These are phyloP conservation scores for Bergia sp. DNA, from an alignment of 92 coral and sea anemone species.

Conservation along the genomic window DNA sequence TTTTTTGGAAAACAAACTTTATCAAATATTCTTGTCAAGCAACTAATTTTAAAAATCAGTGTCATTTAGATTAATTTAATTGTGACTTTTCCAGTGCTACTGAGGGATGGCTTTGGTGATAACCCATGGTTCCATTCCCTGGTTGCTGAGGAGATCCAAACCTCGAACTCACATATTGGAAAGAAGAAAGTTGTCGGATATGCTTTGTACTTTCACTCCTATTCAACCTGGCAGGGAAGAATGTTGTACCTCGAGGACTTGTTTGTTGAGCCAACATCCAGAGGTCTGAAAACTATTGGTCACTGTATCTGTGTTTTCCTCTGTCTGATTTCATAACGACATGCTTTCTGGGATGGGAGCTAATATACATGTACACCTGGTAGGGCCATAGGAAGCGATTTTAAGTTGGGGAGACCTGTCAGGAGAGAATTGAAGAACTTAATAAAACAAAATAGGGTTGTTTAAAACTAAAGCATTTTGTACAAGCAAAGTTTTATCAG, in stretches of 20 bases:
- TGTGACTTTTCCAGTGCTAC: slow-evolving; percentile 52
- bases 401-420: too few relatives aligned
- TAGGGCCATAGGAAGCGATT: too few relatives aligned
- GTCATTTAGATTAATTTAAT: background rate
- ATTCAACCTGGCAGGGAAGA: slow-evolving; percentile 93
- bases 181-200: slow-evolving; percentile 67
- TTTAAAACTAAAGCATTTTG: too few relatives aligned
- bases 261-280: slow-evolving; percentile 72
- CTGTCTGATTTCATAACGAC: too few relatives aligned
- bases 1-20: too few relatives aligned
- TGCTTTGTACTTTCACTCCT: slow-evolving; percentile 65
- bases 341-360: too few relatives aligned
- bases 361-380: too few relatives aligned
- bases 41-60: background rate
- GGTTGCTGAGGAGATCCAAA: slow-evolving; percentile 74
- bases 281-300: slow-evolving; percentile 61
- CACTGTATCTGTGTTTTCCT: too few relatives aligned
- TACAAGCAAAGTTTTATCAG: too few relatives aligned
- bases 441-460: too few relatives aligned
- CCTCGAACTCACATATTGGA: slow-evolving; percentile 36
- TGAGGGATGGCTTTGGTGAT: slow-evolving; percentile 87
- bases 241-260: slow-evolving; percentile 83
- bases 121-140: slow-evolving; percentile 76
- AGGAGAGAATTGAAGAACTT: too few relatives aligned
- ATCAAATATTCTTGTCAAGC: background rate